These are phyloP conservation scores for Columba janthina DNA, from an alignment of 2,113 vertebrate species.

Conservation along the genomic window DNA sequence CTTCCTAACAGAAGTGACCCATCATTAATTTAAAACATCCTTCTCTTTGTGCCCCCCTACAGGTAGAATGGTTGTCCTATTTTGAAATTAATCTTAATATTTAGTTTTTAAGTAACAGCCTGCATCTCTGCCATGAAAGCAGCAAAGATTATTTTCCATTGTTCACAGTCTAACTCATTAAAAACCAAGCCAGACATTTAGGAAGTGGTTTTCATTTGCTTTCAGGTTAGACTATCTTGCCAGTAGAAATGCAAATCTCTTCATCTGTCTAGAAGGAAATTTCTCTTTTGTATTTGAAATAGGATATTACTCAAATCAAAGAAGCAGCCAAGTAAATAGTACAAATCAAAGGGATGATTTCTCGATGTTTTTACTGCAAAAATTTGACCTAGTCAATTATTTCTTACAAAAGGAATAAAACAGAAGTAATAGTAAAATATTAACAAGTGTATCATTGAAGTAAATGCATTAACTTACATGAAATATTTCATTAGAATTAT, in stretches of 20 bases:
- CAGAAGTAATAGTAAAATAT: conserved; percentile 6
- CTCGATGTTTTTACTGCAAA: background rate
- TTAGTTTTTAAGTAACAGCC: background rate
- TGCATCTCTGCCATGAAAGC: background rate
- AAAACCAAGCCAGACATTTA: conserved; percentile 1
- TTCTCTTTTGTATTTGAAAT: background rate
- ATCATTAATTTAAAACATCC: background rate
- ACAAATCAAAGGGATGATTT: background rate
- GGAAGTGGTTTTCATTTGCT: background rate
- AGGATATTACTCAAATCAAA: background rate
- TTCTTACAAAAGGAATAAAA: background rate
- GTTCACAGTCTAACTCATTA: background rate
- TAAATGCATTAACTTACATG: background rate
- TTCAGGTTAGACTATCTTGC: background rate
- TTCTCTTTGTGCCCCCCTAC: background rate
- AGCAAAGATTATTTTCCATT: background rate
- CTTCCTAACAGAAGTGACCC: background rate
- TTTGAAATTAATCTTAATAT: background rate
- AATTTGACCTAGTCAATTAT: background rate
- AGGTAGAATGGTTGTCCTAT: background rate
- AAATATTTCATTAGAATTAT: background rate
- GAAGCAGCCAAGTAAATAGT: background rate
- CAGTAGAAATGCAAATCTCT: conserved; percentile 3
- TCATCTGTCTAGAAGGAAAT: background rate
- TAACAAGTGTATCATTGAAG: background rate